A percentile compares a stretch with the other conserved stretches of the same genome.
phyloP scores from a whole-genome alignment of 2,797 vertebrate species.

The Crocidura indochinensis region DNA sequence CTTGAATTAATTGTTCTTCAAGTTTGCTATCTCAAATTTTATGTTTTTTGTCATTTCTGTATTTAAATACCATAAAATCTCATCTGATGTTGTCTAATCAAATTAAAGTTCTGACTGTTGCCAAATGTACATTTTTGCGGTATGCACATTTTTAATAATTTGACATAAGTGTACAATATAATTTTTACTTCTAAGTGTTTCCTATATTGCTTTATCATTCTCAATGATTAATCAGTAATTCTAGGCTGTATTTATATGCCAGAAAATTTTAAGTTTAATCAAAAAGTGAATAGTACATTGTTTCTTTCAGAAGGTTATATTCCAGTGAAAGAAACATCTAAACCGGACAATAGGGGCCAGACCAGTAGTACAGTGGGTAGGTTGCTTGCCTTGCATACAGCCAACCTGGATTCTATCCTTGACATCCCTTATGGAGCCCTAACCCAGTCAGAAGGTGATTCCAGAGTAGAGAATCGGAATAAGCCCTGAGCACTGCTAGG shows the following conservation, averaged over 20 bases:
- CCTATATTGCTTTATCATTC: conserved; percentile 13
- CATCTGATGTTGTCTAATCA: conserved; percentile 16
- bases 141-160: not conserved
- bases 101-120: not conserved
- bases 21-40: conserved; percentile 41
- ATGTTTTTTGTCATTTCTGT: conserved; percentile 47
- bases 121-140: not conserved
- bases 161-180: conserved; percentile 49
- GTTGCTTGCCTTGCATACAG: no score
- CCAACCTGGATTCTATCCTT: no score
- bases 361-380: no score
- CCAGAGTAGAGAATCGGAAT: no score
- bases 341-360: not conserved
- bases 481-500: no score
- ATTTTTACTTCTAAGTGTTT: conserved; percentile 21
- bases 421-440: no score
- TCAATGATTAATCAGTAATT: conserved; percentile 19
- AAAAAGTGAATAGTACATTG: not conserved
- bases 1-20: conserved; percentile 55
- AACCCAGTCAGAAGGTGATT: no score
- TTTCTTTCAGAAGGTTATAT: not conserved
- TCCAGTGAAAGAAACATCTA: conserved; percentile 4
- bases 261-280: not conserved
- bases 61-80: conserved; percentile 18
- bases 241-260: not conserved